Base-by-base conservation (phyloP, 30 jellyfish, hydroid and myxozoan species). In the Hydractinia echinata region DNA sequence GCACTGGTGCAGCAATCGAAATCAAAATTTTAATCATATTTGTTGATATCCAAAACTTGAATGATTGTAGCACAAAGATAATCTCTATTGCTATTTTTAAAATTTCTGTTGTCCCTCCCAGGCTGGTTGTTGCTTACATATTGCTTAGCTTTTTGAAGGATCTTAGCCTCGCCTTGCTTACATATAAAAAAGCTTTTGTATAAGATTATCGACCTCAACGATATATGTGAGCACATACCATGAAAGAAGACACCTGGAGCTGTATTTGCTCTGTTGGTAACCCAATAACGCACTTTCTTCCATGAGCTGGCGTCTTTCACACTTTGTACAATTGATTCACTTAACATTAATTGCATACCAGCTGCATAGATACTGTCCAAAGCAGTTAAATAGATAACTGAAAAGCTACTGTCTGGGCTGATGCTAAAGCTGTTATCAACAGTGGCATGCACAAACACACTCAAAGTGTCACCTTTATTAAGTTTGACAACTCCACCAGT, bases 361-460 rank as follows among this genome's bases (percentile, higher is more conserved):
- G 96, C 87, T 8, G 89, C 76, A 51, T 86, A 82, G 53, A 79
- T 19, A 56, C 64, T 72, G 55, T 67, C 54, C 67, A 53, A 82
- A 13, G 79, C 77, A 51, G 89, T 72, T 5, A 83, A 54, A 54
- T 83, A 76, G 8, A 84, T 86, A 21, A 86, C 83, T 8, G 96
- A 87, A 20, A 72, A 84, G 56, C 82, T 76, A 72, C 96, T 86
- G 77, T 92, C 98, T 76, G 83, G 96, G 76, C 98, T 92, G 14
- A 92, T 76, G 44, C 79, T 82, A 88, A 89, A 92, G 1, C 87
- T 48, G 6, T 87, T 84, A 64, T 88, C 98, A 18, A 80, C 81
- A 50, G 77, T 67, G 4, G 93, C 70, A 54, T 72, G 76, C 7
- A 92, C 68, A 90, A 90, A 92, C 5, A 92, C 83, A 4, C 94